Percentiles rank a stretch among this genome's conserved stretches.
Evolutionary conservation across 2,888 invertebrate genomes (phyloP).

Genomic region (Harmothoe impar): DNA sequence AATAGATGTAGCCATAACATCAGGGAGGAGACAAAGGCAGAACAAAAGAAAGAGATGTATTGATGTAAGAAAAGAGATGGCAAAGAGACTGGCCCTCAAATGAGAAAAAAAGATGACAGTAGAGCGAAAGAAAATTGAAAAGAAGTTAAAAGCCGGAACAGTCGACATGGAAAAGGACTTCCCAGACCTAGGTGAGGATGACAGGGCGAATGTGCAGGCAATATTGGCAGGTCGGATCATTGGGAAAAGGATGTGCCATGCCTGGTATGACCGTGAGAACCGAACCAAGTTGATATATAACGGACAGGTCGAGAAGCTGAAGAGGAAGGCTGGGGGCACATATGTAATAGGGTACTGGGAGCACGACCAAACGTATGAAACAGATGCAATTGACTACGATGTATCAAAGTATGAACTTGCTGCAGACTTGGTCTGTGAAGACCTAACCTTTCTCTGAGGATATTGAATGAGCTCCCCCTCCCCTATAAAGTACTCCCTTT

Average conservation of each 20-base stretch:
- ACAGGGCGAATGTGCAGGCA: too few species aligned
- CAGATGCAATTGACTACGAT: conserved; percentile 5
- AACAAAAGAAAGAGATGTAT: neutral
- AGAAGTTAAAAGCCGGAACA: neutral
- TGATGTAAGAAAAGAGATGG: neutral
- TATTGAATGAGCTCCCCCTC: too few species aligned
- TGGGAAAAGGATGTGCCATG: too few species aligned
- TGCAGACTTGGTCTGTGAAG: neutral
- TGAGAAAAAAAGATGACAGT: neutral
- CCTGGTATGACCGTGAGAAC: too few species aligned
- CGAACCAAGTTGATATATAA: too few species aligned
- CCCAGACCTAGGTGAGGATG: conserved; percentile 21
- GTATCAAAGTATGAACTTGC: conserved; percentile 10
- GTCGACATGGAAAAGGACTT: neutral
- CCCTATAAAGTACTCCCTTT: too few species aligned
- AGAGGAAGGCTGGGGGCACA: too few species aligned
- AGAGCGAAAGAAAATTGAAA: conserved; percentile 41
- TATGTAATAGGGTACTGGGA: too few species aligned
- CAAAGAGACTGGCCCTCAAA: conserved; percentile 47
- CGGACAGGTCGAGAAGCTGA: too few species aligned
- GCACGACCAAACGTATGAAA: neutral
- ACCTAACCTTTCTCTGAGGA: neutral
- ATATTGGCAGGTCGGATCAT: too few species aligned
- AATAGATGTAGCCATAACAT: neutral
- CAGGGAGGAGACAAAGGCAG: neutral